Base-by-base conservation (phyloP, 2,113 vertebrate species). In the Gnathonemus echidnorhynchus region DNA sequence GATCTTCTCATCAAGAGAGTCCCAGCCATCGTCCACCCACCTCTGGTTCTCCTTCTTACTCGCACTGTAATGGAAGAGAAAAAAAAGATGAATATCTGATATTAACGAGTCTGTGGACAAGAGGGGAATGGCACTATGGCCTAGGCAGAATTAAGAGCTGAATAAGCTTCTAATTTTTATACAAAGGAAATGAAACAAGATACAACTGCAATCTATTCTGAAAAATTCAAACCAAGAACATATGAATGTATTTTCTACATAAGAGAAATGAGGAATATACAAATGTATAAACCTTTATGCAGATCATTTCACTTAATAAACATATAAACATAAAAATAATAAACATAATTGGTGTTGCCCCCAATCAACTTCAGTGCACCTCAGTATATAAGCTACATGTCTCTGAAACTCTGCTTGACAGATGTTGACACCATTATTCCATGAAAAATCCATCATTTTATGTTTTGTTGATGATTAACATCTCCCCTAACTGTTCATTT, bases 1-100 rank as follows among this genome's bases (percentile, higher is more conserved):
- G 80, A 90, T 91, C 15, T 93, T 91, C 27, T 95, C 94, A 17
- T 90, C 91, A 50, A 92, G 90, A 39, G 93, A 92, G 52, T 94
- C 91, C 87, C 27, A 27, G 0, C 88, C 90, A 11, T 93, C 91
- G 0, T 93, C 94, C 5, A 89, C 15, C 77, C 92, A 94, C 13
- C 80, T 49, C 1, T 87, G 86, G 7, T 91, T 90, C 15, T 27
- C 80, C 77, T 10, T 58, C 42, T 48, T 84, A 3, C 90, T 90
- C 24, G 66, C 27, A 56, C 56, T 31, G 70, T 42, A 70, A 88
- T 11, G 21, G 4, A 31, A 9, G 21, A 31, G 21, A 39, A 11
- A 77, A 2, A 56, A 46, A 39, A 21, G 35, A 10, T 45, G 45
- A 7, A 27, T 19, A 13, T 56, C 9, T 84, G 58, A 74, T 50